phyloP scores from a whole-genome alignment of 2,797 vertebrate species.

The Liasis olivaceus region DNA sequence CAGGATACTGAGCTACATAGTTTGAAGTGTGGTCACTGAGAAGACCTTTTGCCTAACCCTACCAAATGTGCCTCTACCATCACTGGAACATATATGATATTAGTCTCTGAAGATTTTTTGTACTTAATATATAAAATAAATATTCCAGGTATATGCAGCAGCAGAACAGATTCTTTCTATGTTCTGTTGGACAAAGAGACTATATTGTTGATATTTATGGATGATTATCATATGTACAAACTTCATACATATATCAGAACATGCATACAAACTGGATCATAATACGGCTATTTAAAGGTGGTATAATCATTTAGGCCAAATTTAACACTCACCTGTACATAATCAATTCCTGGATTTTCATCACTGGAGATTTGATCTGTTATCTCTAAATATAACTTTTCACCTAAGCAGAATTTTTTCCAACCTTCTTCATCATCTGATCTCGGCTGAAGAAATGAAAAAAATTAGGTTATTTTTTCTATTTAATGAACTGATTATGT shows the following conservation, averaged over 20 bases:
- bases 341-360: conserved; percentile 85
- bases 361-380: conserved; percentile 60
- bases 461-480: conserved; percentile 30
- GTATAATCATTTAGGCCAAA: background rate
- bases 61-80: background rate
- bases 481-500: conserved; percentile 7
- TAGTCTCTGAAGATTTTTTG: background rate
- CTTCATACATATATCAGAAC: background rate
- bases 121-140: background rate
- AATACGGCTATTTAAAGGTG: background rate
- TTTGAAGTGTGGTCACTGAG: background rate
- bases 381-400: conserved; percentile 76
- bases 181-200: background rate
- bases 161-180: background rate
- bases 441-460: conserved; percentile 70
- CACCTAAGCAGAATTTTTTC: conserved; percentile 88
- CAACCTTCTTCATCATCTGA: conserved; percentile 82
- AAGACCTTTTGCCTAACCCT: background rate
- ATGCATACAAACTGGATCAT: background rate
- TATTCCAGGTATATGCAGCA: background rate
- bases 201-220: background rate
- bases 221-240: background rate
- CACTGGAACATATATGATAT: background rate
- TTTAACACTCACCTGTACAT: conserved; percentile 79
- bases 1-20: background rate